Base-by-base conservation (phyloP, 2,888 invertebrate species). In the Thereva nobilitata region DNA sequence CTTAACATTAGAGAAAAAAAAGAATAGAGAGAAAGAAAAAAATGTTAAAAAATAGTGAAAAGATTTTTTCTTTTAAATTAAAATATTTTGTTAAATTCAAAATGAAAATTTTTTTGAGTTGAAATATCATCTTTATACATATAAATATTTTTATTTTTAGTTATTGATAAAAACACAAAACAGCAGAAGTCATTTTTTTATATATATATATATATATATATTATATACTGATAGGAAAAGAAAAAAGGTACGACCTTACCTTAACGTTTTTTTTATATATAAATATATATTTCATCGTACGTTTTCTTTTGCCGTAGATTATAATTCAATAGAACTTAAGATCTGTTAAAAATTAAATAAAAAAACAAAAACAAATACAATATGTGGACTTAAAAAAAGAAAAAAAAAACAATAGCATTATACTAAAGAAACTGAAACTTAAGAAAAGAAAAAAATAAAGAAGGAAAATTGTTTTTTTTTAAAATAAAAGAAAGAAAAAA, bases 81-180 rank as follows among this genome's bases (percentile, higher is more conserved):
- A 56, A 50, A 23, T 23, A 23, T 50, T 34, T 59, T 59, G 57
- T 59, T 59, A 59, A 59, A 23, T 47, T 56, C 56, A 44, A 56
- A 44, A 56, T 34, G 45, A n/a, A n/a, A n/a, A n/a, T n/a, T n/a
- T n/a, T n/a, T n/a, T n/a, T n/a, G n/a, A n/a, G n/a, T n/a, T n/a
- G 23, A 23, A 23, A 23, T 23, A 23, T 23, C 2, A 23, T 23
- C 23, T 23, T 23, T 23, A 23, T 23, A 23, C 23, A 23, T 23
- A 23, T 23, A 23, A 23, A 23, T 23, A 23, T 49, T 49, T 49
- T 5, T 49, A 2, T 49, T 49, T 49, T 49, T 55, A 41, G 55
- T 55, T 55, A 55, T 55, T 23, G 23, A 23, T 23, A 23, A 23
- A 23, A 23, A 23, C 23, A 23, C 23, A 23, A 23, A 23, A 23